Conservation (phyloP, 1,140 invertebrate species). For the Asobara japonica region DNA sequence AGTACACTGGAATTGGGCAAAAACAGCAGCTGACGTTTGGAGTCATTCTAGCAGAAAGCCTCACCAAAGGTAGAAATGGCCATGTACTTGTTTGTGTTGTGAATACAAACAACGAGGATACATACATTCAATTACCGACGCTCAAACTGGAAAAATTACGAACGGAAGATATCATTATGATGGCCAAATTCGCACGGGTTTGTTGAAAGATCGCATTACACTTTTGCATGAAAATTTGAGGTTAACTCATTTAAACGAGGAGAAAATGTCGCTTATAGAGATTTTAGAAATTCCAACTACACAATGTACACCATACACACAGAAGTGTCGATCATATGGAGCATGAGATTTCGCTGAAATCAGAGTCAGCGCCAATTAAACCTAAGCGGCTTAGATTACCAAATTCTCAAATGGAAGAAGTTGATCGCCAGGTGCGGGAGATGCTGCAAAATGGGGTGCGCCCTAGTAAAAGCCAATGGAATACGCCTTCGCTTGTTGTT, state of each 20-base stretch:
- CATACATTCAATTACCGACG: neutral
- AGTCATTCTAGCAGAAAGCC: neutral
- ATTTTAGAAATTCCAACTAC: no score
- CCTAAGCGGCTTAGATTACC: neutral
- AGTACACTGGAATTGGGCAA: neutral
- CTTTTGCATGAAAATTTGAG: neutral
- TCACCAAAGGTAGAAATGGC: neutral
- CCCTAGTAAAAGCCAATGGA: slow-evolving; percentile 25
- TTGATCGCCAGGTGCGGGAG: neutral
- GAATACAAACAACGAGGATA: neutral
- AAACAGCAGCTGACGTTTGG: neutral
- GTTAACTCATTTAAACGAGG: neutral
- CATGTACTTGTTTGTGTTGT: neutral
- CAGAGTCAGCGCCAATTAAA: neutral
- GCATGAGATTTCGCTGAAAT: neutral
- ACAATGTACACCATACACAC: no score
- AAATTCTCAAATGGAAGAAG: neutral
- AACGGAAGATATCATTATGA: neutral
- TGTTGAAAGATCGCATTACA: neutral
- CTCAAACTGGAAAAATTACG: neutral
- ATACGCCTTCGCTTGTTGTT: slow-evolving; percentile 39
- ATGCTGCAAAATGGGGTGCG: neutral
- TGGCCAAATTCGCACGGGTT: neutral
- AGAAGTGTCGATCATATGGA: neutral
- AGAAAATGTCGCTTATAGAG: neutral